Conservation (phyloP, 2,113 vertebrate genomes). For the Microcebus jonahi region DNA sequence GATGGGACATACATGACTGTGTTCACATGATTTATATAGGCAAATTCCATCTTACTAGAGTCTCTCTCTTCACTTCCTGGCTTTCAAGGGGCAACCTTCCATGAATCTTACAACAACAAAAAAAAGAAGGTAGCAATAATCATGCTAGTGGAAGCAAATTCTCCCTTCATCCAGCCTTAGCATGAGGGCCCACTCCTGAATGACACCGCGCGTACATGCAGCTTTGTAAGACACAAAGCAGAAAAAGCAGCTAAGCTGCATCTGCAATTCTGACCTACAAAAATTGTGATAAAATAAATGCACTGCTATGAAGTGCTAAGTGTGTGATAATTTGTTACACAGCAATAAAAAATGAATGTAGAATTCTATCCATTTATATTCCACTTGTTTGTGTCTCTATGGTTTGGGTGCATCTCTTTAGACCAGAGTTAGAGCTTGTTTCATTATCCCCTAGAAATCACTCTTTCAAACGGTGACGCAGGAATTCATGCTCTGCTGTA, state of each 20-base stretch:
- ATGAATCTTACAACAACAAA: not conserved
- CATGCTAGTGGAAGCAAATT: not conserved
- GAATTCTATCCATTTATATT: not conserved
- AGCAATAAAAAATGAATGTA: not conserved
- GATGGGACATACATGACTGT: fast-evolving
- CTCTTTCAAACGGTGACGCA: not conserved
- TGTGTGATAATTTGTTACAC: not conserved
- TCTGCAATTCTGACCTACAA: not conserved
- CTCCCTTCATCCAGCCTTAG: not conserved
- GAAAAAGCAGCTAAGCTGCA: not conserved
- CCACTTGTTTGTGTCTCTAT: not conserved
- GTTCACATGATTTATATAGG: not conserved
- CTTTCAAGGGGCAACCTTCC: not conserved
- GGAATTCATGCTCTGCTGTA: not conserved
- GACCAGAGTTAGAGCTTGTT: not conserved
- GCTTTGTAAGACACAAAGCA: not conserved
- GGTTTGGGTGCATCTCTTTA: not conserved
- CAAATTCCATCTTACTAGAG: not conserved
- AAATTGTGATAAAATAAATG: not conserved
- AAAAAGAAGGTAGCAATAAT: not conserved
- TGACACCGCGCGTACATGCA: fast-evolving
- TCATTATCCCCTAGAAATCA: not conserved
- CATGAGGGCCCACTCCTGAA: not conserved
- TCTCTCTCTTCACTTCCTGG: not conserved
- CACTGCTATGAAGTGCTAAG: no score